phyloP scores from a whole-genome alignment of 2,888 invertebrate genomes.

The Melipona beecheii region DNA sequence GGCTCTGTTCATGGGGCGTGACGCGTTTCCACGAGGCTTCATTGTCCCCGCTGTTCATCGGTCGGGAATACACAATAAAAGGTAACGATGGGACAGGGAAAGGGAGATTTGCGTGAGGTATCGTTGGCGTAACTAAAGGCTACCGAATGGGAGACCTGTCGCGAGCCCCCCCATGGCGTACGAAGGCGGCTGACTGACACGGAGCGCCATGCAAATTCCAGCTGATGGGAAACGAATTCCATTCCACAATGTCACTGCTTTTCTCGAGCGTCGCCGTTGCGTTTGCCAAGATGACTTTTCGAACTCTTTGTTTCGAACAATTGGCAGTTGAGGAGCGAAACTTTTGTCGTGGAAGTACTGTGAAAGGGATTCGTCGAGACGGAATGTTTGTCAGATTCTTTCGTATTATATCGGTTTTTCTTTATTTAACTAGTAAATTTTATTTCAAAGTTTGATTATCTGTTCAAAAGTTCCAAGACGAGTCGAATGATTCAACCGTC shows the following conservation, averaged over 20 bases:
- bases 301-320: not conserved
- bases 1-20: slow-evolving; percentile 54
- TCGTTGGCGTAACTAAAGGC: slow-evolving; percentile 77
- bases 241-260: slow-evolving; percentile 10
- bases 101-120: slow-evolving; percentile 64
- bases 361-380: not conserved
- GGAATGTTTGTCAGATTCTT: not conserved
- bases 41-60: slow-evolving; percentile 64
- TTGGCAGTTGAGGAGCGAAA: not conserved
- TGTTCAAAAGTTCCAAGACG: too few relatives aligned
- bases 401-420: not conserved
- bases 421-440: not conserved
- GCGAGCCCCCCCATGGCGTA: slow-evolving; percentile 40
- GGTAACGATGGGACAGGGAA: slow-evolving; percentile 42
- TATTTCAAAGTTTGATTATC: not conserved
- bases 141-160: slow-evolving; percentile 68
- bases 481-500: too few relatives aligned
- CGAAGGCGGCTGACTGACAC: slow-evolving; percentile 30
- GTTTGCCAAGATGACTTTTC: not conserved
- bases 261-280: slow-evolving; percentile 1
- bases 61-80: slow-evolving; percentile 43
- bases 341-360: not conserved
- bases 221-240: slow-evolving; percentile 29
- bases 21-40: slow-evolving; percentile 59
- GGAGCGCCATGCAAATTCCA: slow-evolving; percentile 58